Evolutionary conservation across 2,888 invertebrate genomes (phyloP).

Genomic region (Alloscopus bannaensis): DNA sequence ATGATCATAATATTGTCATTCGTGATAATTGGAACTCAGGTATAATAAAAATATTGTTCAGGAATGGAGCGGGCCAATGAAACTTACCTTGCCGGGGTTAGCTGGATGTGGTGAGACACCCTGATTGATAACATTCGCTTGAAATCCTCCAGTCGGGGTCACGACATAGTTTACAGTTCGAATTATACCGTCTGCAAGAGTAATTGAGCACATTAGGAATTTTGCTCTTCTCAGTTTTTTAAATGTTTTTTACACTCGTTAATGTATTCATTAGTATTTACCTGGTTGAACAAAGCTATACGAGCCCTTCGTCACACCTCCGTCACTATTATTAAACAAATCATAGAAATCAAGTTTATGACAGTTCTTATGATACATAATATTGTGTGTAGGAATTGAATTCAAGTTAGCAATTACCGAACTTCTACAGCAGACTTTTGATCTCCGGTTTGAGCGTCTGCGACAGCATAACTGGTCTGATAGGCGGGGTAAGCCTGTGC

Average conservation of each 20-base stretch:
- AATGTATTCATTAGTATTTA: not conserved
- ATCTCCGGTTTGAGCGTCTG: constrained; percentile 13
- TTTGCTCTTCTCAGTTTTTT: not conserved
- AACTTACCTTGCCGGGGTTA: no score
- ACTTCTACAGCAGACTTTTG: not conserved
- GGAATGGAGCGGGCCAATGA: no score
- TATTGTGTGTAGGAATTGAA: no score
- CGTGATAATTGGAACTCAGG: no score
- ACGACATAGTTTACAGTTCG: not conserved
- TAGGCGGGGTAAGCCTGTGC: not conserved
- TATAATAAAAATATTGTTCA: not conserved
- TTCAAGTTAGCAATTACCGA: constrained; percentile 4
- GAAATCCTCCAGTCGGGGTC: not conserved
- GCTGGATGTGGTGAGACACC: no score
- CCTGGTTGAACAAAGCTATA: constrained; percentile 7
- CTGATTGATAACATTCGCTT: not conserved
- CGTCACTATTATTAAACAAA: not conserved
- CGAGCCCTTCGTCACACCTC: not conserved
- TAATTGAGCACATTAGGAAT: not conserved
- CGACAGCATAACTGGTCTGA: constrained; percentile 9
- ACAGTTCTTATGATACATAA: not conserved
- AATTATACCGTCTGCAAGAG: not conserved
- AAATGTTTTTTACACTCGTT: not conserved
- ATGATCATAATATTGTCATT: not conserved
- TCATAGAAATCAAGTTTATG: not conserved